phyloP scores from a whole-genome alignment of 2,113 vertebrate genomes.

The Pangasianodon gigas region DNA sequence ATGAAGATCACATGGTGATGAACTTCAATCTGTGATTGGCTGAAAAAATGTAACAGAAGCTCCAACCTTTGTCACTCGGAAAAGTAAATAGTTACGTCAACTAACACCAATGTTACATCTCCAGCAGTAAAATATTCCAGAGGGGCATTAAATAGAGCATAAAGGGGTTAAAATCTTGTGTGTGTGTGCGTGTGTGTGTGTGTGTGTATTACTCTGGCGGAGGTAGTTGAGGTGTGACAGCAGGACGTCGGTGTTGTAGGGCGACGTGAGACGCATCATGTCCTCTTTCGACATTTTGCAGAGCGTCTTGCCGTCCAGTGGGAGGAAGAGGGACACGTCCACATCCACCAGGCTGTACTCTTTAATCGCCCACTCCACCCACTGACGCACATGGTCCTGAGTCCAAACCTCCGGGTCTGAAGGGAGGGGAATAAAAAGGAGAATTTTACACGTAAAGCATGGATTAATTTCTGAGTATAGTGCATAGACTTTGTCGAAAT shows the following conservation, averaged over 20 bases:
- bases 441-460: not conserved
- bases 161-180: not conserved
- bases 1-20: not conserved
- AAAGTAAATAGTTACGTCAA: not conserved
- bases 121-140: not conserved
- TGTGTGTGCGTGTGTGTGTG: slow-evolving; percentile 14
- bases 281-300: slow-evolving; percentile 83
- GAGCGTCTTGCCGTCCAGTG: slow-evolving; percentile 78
- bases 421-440: not conserved
- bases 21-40: too few relatives aligned
- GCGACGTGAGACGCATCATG: slow-evolving; percentile 78
- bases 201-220: slow-evolving; percentile 76
- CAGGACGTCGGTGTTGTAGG: slow-evolving; percentile 82
- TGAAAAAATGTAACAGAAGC: too few relatives aligned
- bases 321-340: slow-evolving; percentile 75
- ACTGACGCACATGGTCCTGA: slow-evolving; percentile 82
- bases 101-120: not conserved
- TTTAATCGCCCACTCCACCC: slow-evolving; percentile 87
- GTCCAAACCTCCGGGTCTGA: slow-evolving; percentile 81
- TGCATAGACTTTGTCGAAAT: not conserved
- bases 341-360: slow-evolving; percentile 80
- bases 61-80: too few relatives aligned
- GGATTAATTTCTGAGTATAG: not conserved
- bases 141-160: not conserved
- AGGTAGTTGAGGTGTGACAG: slow-evolving; percentile 82